A percentile compares a stretch with the other conserved stretches of the same genome.
phyloP scores from a whole-genome alignment of 2,888 invertebrate genomes.

The Euspilapteryx auroguttella region DNA sequence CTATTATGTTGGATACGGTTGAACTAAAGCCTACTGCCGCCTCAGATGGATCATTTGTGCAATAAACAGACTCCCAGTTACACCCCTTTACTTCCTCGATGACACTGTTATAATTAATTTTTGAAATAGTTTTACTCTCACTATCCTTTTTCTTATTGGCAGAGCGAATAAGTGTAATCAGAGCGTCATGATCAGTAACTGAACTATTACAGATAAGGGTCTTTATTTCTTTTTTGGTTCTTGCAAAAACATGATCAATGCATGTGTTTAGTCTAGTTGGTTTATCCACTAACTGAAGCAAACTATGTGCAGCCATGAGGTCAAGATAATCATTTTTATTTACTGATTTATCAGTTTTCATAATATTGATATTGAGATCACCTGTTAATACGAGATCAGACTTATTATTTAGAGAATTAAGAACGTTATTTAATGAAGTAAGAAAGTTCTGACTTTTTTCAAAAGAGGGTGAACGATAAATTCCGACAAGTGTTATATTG shows the following conservation, averaged over 20 bases:
- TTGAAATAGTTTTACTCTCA: too few species aligned
- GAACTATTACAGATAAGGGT: too few species aligned
- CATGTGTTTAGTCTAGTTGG: background rate
- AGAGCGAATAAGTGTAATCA: too few species aligned
- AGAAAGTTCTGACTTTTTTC: slow-evolving; percentile 1
- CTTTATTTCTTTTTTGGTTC: background rate
- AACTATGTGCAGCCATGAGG: slow-evolving; percentile 1
- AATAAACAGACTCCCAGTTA: too few species aligned
- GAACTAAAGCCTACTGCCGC: too few species aligned
- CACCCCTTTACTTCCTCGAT: too few species aligned
- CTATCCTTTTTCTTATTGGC: too few species aligned
- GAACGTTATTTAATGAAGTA: background rate
- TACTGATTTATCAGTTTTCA: background rate
- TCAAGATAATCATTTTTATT: background rate
- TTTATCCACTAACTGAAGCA: background rate
- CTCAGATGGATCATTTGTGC: too few species aligned
- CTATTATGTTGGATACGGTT: too few species aligned
- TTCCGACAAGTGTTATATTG: background rate
- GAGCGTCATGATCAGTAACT: too few species aligned
- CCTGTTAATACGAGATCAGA: background rate
- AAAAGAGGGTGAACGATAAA: slow-evolving; percentile 4
- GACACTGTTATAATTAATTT: too few species aligned
- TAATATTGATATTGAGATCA: slow-evolving; percentile 2
- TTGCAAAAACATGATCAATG: background rate
- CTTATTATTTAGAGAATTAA: background rate